A percentile compares a stretch with the other conserved stretches of the same genome.
Evolutionary conservation across 2,113 vertebrate genomes (phyloP).

Genomic region (Terrapene triunguis): DNA sequence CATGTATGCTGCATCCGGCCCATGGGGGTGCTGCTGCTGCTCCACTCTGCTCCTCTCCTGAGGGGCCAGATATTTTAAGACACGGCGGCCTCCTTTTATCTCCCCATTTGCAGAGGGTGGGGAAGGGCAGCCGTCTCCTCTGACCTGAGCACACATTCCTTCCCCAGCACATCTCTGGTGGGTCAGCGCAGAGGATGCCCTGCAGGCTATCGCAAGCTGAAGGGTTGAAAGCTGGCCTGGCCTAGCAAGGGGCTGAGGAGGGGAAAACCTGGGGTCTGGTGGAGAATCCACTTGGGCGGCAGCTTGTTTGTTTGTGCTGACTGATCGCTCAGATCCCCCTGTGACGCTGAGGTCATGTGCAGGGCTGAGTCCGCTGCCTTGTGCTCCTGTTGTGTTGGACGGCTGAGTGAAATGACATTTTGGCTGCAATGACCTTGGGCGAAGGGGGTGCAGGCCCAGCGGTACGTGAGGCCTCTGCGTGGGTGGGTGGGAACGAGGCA

Average conservation of each 20-base stretch:
- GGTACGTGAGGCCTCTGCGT: not conserved
- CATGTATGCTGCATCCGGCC: not conserved
- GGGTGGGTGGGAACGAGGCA: fast-evolving
- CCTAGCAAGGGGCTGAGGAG: not conserved
- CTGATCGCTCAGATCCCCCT: not conserved
- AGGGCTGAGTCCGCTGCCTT: fast-evolving
- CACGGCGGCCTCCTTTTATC: not conserved
- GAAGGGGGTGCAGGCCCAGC: not conserved
- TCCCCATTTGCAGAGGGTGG: fast-evolving
- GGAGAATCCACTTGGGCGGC: not conserved
- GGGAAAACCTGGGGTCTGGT: not conserved
- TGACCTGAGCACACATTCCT: not conserved
- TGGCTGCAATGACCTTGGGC: not conserved
- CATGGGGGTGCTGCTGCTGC: not conserved
- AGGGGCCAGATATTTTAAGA: not conserved
- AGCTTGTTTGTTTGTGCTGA: not conserved
- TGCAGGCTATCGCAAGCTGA: not conserved
- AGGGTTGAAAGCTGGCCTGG: not conserved
- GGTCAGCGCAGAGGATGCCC: not conserved
- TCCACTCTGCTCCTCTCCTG: not conserved
- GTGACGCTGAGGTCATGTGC: not conserved
- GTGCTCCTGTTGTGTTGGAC: not conserved
- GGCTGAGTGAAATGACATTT: not conserved
- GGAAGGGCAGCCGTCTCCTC: not conserved
- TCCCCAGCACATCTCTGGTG: not conserved